Conservation (phyloP, 2,113 vertebrate genomes). For the Pachypanchax playfairii region DNA sequence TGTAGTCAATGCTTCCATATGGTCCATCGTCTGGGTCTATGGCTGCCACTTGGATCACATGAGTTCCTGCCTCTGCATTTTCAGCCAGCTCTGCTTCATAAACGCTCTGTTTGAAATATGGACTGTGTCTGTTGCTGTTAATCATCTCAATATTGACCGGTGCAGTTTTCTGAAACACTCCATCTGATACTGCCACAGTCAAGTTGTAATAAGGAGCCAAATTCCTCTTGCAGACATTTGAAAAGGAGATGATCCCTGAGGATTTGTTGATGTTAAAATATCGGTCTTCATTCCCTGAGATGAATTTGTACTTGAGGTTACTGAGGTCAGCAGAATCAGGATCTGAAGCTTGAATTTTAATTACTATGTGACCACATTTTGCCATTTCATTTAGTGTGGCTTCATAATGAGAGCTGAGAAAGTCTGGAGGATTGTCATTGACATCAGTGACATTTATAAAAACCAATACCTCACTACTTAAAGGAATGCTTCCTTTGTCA, state of each 20-base stretch:
- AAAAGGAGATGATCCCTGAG: slow-evolving; percentile 93
- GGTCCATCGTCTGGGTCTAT: slow-evolving; percentile 91
- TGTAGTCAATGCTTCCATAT: slow-evolving; percentile 92
- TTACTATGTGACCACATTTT: slow-evolving; percentile 90
- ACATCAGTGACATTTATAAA: slow-evolving; percentile 87
- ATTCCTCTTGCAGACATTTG: slow-evolving; percentile 90
- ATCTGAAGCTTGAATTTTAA: slow-evolving; percentile 95
- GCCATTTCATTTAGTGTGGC: slow-evolving; percentile 91
- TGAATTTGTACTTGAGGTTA: slow-evolving; percentile 89
- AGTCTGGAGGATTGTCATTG: slow-evolving; percentile 94
- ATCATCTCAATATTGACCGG: slow-evolving; percentile 94
- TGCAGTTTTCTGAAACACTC: slow-evolving; percentile 90
- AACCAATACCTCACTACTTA: slow-evolving; percentile 85
- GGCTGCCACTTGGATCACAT: slow-evolving; percentile 91
- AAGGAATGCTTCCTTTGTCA: slow-evolving; percentile 85
- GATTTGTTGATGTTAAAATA: slow-evolving; percentile 93
- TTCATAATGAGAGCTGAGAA: slow-evolving; percentile 85
- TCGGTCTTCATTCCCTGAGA: slow-evolving; percentile 91
- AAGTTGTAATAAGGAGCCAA: slow-evolving; percentile 88
- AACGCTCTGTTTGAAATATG: slow-evolving; percentile 87
- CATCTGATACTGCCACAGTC: slow-evolving; percentile 92
- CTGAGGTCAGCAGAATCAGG: slow-evolving; percentile 83
- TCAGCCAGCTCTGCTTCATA: slow-evolving; percentile 95
- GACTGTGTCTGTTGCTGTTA: slow-evolving; percentile 89
- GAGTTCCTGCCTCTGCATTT: slow-evolving; percentile 91